Conservation (phyloP, 2,888 invertebrate species). For the Apamea sordens region DNA sequence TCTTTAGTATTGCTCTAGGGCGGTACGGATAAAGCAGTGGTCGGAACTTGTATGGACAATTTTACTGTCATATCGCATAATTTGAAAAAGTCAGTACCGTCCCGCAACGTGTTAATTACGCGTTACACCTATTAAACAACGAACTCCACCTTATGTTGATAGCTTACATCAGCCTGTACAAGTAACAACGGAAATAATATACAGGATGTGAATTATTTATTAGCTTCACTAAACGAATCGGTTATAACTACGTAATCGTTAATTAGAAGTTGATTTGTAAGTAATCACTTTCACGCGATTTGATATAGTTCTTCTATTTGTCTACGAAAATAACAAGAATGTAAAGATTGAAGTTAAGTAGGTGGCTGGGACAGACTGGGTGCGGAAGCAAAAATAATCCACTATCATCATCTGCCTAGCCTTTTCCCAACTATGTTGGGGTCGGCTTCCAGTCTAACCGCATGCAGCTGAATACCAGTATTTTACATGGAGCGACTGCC, state of each 20-base stretch:
- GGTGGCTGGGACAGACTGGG: too few relatives aligned
- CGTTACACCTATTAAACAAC: not conserved
- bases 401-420: too few relatives aligned
- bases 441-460: too few relatives aligned
- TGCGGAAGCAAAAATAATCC: too few relatives aligned
- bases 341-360: not conserved
- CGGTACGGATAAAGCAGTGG: too few relatives aligned
- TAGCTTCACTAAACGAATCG: slow-evolving; percentile 17
- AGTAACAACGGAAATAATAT: slow-evolving; percentile 29
- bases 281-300: slow-evolving; percentile 33
- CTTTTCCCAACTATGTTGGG: too few relatives aligned
- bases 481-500: too few relatives aligned
- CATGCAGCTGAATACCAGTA: too few relatives aligned
- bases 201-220: slow-evolving; percentile 47
- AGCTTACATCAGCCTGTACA: slow-evolving; percentile 27
- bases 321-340: not conserved
- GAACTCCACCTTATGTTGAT: not conserved
- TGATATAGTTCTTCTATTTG: not conserved
- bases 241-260: slow-evolving; percentile 18
- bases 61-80: too few relatives aligned
- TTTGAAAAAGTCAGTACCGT: too few relatives aligned
- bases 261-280: not conserved
- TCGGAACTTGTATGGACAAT: too few relatives aligned
- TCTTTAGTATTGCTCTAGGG: too few relatives aligned
- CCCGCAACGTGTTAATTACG: slow-evolving; percentile 5